Conservation (phyloP, 2,113 vertebrate genomes). For the Apistogramma diplotaenia region DNA sequence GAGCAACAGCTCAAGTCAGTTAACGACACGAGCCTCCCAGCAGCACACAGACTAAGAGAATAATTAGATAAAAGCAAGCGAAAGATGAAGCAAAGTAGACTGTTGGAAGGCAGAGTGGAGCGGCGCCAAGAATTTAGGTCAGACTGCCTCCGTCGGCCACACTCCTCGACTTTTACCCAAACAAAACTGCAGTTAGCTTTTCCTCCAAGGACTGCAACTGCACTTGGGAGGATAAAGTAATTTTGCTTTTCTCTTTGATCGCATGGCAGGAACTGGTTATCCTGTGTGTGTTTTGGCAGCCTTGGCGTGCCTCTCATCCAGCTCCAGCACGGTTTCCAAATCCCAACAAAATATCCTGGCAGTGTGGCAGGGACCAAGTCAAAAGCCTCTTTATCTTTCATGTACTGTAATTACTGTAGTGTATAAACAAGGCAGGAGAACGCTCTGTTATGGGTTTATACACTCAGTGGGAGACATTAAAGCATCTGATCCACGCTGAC, state of each 20-base stretch:
- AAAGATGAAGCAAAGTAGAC: neutral
- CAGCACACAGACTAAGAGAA: neutral
- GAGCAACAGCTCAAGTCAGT: neutral
- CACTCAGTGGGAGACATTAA: neutral
- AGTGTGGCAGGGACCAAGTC: neutral
- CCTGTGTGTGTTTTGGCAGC: constrained; percentile 37
- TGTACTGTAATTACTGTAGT: constrained; percentile 5
- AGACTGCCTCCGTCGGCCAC: neutral
- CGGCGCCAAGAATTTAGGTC: neutral
- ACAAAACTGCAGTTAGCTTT: constrained; percentile 4
- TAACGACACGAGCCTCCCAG: neutral
- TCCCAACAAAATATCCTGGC: constrained; percentile 18
- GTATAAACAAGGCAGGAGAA: constrained; percentile 20
- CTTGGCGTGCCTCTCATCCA: neutral
- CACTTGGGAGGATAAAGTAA: constrained; percentile 15
- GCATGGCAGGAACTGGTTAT: constrained; percentile 20
- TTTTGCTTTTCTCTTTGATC: constrained; percentile 47
- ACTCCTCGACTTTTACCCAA: neutral
- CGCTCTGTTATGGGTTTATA: constrained; percentile 1
- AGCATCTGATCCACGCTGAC: neutral
- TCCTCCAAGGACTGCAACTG: neutral
- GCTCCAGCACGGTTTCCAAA: constrained; percentile 22
- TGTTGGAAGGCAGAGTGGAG: neutral
- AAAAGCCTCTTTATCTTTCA: constrained; percentile 4
- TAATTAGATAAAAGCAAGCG: neutral